Percentiles rank a stretch among this genome's conserved stretches.
Conservation (phyloP, 2,888 invertebrate species). For the Apamea anceps region DNA sequence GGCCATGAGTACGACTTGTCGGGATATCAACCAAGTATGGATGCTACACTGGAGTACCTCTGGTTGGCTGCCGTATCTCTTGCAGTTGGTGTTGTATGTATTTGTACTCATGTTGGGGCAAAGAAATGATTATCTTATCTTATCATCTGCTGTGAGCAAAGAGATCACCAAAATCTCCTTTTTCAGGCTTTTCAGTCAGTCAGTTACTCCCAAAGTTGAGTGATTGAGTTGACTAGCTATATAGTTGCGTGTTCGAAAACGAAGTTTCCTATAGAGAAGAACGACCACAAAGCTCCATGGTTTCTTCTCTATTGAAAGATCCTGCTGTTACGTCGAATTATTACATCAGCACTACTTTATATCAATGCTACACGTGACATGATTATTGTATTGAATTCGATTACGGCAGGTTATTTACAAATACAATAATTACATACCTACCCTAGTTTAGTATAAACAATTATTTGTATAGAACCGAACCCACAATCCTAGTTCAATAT, state of each 20-base stretch:
- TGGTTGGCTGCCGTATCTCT: no score
- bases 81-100: not conserved
- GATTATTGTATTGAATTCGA: not conserved
- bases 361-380: constrained; percentile 1
- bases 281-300: not conserved
- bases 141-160: not conserved
- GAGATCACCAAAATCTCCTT: not conserved
- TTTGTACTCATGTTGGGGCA: not conserved
- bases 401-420: constrained; percentile 26
- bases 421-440: not conserved
- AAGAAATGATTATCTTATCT: not conserved
- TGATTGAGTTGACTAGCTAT: not conserved
- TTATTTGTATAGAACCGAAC: no score
- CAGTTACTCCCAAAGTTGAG: not conserved
- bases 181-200: not conserved
- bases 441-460: not conserved
- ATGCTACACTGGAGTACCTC: no score
- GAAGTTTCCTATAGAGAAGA: not conserved
- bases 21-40: no score
- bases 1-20: no score
- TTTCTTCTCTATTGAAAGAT: not conserved
- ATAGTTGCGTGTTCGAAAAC: not conserved
- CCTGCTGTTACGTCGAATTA: not conserved
- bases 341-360: constrained; percentile 10
- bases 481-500: no score